Evolutionary conservation across 64 coral and sea anemone genomes (phyloP).

Genomic region (Pocillopora damicornis): DNA sequence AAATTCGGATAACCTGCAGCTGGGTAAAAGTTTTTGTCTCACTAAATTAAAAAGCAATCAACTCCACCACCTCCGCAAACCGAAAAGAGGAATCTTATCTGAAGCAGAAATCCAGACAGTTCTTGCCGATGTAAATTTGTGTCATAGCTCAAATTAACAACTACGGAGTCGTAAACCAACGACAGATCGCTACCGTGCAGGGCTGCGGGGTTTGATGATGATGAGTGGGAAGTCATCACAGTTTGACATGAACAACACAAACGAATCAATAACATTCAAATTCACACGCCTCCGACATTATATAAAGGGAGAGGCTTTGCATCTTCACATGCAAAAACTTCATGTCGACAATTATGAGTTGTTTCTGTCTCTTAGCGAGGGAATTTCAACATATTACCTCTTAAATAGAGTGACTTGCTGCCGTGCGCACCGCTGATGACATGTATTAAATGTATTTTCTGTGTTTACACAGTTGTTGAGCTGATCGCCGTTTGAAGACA

Average conservation of each 20-base stretch:
- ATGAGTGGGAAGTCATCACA: not conserved
- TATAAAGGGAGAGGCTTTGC: not conserved
- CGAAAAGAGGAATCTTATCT: constrained; percentile 17
- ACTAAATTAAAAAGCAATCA: constrained; percentile 18
- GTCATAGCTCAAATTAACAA: not conserved
- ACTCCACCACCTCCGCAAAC: constrained; percentile 11
- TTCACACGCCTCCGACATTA: not conserved
- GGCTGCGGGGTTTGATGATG: not conserved
- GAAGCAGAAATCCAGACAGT: not conserved
- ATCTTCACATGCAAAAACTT: not conserved
- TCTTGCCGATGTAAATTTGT: not conserved
- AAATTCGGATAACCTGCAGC: not conserved
- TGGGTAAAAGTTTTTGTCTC: not conserved
- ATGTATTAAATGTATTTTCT: not conserved
- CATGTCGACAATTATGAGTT: not conserved
- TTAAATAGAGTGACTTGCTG: not conserved
- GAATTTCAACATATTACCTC: not conserved
- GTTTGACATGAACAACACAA: constrained; percentile 9
- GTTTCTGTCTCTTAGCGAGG: not conserved
- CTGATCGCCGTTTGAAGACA: constrained; percentile 1
- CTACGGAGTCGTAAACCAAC: not conserved
- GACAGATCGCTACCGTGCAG: not conserved
- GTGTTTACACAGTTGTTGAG: constrained; percentile 39
- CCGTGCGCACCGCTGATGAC: not conserved
- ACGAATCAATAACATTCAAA: not conserved